Percentiles rank a stretch among this genome's conserved stretches.
These are phyloP conservation scores for Ictalurus furcatus DNA, from an alignment of 2,113 vertebrate species.

Conservation along the genomic window DNA sequence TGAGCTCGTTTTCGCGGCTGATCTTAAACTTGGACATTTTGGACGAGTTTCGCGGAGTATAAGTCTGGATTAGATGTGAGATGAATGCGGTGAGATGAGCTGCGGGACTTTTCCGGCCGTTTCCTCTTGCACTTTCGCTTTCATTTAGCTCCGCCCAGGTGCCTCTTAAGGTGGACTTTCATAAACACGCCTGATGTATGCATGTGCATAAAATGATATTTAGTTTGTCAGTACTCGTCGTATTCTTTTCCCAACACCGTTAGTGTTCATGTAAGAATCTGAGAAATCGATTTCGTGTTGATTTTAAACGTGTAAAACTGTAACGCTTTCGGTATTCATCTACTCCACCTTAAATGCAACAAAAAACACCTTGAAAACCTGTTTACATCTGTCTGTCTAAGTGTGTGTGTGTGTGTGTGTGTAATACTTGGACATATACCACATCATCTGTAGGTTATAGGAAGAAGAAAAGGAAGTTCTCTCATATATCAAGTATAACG, in stretches of 20 bases:
- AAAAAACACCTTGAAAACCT: background rate
- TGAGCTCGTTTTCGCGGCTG: slow-evolving; percentile 30
- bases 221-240: too few relatives aligned
- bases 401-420: background rate
- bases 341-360: background rate
- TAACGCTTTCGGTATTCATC: background rate
- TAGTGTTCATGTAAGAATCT: background rate
- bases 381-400: background rate
- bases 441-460: background rate
- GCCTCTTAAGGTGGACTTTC: background rate
- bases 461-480: background rate
- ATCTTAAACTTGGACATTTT: slow-evolving; percentile 62
- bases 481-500: too few relatives aligned
- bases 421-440: background rate
- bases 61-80: slow-evolving; percentile 38
- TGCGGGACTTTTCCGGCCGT: background rate
- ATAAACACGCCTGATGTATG: too few relatives aligned
- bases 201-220: background rate
- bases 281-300: background rate
- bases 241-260: fast-evolving
- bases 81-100: slow-evolving; percentile 19
- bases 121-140: slow-evolving; percentile 33
- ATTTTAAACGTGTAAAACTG: background rate
- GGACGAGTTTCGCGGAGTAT: background rate
- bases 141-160: background rate